Conservation (phyloP, 2,797 vertebrate species). For the Zenarchopterus dispar region DNA sequence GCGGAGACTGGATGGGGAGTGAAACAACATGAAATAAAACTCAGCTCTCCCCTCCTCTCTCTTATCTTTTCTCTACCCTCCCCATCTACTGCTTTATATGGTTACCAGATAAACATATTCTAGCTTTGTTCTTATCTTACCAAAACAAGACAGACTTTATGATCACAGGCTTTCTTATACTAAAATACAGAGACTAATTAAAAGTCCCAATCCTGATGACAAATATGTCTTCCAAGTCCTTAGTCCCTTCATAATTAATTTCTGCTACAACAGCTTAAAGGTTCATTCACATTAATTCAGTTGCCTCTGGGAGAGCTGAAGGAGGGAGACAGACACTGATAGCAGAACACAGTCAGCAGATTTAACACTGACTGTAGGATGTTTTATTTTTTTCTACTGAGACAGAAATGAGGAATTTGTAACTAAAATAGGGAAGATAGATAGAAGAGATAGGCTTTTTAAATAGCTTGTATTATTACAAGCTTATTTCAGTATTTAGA, state of each 20-base stretch:
- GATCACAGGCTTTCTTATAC: slow-evolving; percentile 42
- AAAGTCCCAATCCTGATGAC: slow-evolving; percentile 35
- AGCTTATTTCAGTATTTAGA: slow-evolving; percentile 39
- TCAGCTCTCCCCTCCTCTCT: slow-evolving; percentile 26
- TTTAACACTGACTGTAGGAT: slow-evolving; percentile 43
- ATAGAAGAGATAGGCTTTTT: slow-evolving; percentile 12
- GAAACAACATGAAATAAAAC: slow-evolving; percentile 47
- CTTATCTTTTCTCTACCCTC: slow-evolving; percentile 20
- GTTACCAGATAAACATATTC: slow-evolving; percentile 22
- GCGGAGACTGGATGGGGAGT: slow-evolving; percentile 26
- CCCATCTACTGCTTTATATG: slow-evolving; percentile 20
- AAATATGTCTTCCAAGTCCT: slow-evolving; percentile 13
- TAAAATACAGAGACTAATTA: slow-evolving; percentile 47
- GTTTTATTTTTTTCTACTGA: slow-evolving; percentile 29
- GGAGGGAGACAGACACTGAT: slow-evolving; percentile 45
- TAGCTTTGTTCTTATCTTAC: slow-evolving; percentile 29
- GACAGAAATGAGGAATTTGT: slow-evolving; percentile 20
- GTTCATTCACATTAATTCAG: slow-evolving; percentile 61
- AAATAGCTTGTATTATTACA: no score
- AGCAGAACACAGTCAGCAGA: slow-evolving; percentile 67
- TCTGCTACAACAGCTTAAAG: slow-evolving; percentile 25
- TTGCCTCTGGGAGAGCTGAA: slow-evolving; percentile 50
- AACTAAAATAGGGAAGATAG: slow-evolving; percentile 21
- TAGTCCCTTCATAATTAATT: slow-evolving; percentile 1
- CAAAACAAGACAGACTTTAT: slow-evolving; percentile 50